Evolutionary conservation across 37 sponge, comb jelly and placozoan species (phyloP), one percentile per base, ranked within the genome.

Genomic region (Halisarca cf. caerulea): DNA sequence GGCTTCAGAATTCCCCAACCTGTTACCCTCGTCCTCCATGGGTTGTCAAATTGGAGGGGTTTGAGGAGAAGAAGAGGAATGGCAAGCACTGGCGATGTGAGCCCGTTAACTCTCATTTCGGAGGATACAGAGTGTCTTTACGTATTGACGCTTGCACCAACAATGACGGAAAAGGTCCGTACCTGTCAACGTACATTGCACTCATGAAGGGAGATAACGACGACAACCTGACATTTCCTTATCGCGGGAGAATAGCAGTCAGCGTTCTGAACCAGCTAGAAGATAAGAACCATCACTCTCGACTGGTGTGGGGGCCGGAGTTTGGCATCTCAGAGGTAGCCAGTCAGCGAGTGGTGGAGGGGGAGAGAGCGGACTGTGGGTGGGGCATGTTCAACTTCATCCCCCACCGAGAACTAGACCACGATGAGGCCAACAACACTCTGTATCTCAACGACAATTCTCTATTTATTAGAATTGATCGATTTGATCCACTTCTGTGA

Each of bases 101-200:
- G 0, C 82, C 84, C 3, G 78, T 89, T 70, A 68, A 82, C 79
- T 33, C 83, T 21, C 30, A 38, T 20, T 74, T 74, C 36, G 30
- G 72, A 34, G 89, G 89, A 20, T 89, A 89, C 80, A 60, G 68
- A 47, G 58, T 89, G 83, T 42, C 80, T 30, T 66, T 89, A n/a
- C 71, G 66, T 6, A 51, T 89, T 25, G 72, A 89, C 41, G 80
- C 78, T 4, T 79, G 83, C 79, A 83, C 79, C 2, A 60, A 51
- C 4, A 57, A 61, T 0, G 80, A 38, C 0, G 88, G 88, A 0
- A 83, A 69, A 69, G 80, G 80, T 6, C 83, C 84, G 14, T 84
- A 89, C 44, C 20, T 89, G 27, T 80, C 89, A 20, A 45, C 83
- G 32, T 84, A 58, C 71, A 21, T 84, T 41, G 62, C 68, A 24